These are phyloP conservation scores for Pogonocichla stellata DNA, from an alignment of 2,113 vertebrate species.

Conservation along the genomic window DNA sequence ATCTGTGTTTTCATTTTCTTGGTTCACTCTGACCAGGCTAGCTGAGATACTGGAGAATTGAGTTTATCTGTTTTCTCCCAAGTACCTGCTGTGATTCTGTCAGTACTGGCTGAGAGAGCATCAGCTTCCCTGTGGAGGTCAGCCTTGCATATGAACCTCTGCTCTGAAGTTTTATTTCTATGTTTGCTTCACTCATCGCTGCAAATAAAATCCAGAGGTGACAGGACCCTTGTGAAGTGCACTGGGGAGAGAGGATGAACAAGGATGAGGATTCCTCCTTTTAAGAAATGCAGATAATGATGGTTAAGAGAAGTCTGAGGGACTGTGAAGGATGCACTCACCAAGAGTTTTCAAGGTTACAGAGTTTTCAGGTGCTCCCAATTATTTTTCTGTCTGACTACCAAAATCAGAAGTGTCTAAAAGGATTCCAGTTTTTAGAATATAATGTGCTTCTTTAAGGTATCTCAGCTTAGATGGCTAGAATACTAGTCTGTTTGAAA, in stretches of 20 bases:
- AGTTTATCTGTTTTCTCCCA: not conserved
- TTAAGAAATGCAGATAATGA: constrained; percentile 39
- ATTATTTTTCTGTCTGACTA: constrained; percentile 23
- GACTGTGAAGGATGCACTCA: not conserved
- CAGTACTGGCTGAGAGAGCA: not conserved
- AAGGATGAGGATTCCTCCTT: not conserved
- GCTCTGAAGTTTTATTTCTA: constrained; percentile 5
- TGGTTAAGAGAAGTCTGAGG: not conserved
- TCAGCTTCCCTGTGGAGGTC: not conserved
- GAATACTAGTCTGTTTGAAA: not conserved
- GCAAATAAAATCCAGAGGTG: not conserved
- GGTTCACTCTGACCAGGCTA: not conserved
- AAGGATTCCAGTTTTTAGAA: not conserved
- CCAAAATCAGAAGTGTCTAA: not conserved
- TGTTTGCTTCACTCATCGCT: not conserved
- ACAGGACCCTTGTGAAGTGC: not conserved
- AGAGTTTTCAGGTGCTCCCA: not conserved
- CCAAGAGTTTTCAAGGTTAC: not conserved
- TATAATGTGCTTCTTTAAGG: not conserved
- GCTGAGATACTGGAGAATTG: not conserved
- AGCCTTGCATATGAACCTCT: not conserved
- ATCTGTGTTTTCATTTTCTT: not conserved
- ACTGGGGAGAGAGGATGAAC: not conserved
- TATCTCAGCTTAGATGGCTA: not conserved
- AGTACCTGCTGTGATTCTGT: not conserved